phyloP scores from a whole-genome alignment of 2,888 invertebrate genomes.

The Agriopis aurantiaria region DNA sequence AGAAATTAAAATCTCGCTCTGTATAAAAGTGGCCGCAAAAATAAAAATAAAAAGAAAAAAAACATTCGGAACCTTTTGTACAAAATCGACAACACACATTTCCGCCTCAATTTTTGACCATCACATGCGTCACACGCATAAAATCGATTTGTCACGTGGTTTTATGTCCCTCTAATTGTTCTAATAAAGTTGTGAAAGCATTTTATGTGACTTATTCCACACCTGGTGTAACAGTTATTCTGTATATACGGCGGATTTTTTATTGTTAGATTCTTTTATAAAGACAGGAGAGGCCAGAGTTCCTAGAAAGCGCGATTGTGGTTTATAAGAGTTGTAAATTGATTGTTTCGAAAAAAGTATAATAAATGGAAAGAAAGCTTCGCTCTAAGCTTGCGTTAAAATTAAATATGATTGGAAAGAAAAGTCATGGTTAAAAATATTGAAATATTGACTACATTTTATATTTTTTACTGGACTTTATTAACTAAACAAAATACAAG shows the following conservation, averaged over 20 bases:
- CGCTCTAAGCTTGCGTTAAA: no score
- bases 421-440: no score
- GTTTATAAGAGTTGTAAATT: slow-evolving; percentile 21
- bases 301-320: slow-evolving; percentile 30
- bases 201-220: slow-evolving; percentile 42
- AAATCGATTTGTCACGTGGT: slow-evolving; percentile 61
- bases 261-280: slow-evolving; percentile 31
- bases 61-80: background rate
- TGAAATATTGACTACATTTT: no score
- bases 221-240: slow-evolving; percentile 34
- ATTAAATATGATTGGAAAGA: no score
- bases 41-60: background rate
- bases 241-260: slow-evolving; percentile 21
- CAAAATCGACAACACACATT: background rate
- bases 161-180: slow-evolving; percentile 49
- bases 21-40: background rate
- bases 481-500: no score
- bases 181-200: slow-evolving; percentile 50
- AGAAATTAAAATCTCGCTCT: no score
- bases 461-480: no score
- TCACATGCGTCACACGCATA: slow-evolving; percentile 34
- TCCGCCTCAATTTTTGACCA: slow-evolving; percentile 20
- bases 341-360: slow-evolving; percentile 26
- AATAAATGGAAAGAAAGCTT: slow-evolving; percentile 5
- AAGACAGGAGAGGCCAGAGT: slow-evolving; percentile 15